phyloP scores from a whole-genome alignment of 2,113 vertebrate species.

The Anas platyrhynchos region DNA sequence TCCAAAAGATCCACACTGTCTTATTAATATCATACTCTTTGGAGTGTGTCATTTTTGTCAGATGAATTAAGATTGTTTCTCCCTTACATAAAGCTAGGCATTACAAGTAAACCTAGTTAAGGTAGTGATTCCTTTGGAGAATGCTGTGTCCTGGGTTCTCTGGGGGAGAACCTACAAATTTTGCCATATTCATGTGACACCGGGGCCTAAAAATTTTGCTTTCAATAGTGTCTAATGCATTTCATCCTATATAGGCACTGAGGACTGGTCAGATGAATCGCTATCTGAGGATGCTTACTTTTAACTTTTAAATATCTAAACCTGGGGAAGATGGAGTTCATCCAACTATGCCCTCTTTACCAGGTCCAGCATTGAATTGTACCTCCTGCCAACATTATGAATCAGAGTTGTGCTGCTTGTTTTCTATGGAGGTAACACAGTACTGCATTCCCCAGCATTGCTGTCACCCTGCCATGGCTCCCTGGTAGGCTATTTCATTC shows the following conservation, averaged over 20 bases:
- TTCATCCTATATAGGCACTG: background rate
- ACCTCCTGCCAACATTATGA: background rate
- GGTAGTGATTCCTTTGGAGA: background rate
- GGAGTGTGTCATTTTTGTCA: background rate
- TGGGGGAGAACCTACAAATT: background rate
- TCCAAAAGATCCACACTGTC: background rate
- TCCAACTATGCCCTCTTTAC: background rate
- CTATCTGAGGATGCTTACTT: background rate
- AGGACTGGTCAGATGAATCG: background rate
- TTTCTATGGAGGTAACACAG: background rate
- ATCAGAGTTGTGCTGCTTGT: background rate
- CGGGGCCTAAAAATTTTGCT: accelerated
- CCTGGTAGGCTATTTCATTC: background rate
- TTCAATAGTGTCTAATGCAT: background rate
- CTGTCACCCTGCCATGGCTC: background rate
- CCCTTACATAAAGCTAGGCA: background rate
- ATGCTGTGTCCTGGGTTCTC: background rate
- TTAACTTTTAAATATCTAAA: background rate
- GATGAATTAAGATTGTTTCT: background rate
- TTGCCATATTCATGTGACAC: background rate
- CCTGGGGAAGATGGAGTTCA: background rate
- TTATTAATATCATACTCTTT: background rate
- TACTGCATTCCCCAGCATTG: accelerated
- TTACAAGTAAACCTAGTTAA: background rate
- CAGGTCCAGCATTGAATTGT: background rate